phyloP scores from a whole-genome alignment of 2,113 vertebrate genomes.

The Callopanchax toddi region DNA sequence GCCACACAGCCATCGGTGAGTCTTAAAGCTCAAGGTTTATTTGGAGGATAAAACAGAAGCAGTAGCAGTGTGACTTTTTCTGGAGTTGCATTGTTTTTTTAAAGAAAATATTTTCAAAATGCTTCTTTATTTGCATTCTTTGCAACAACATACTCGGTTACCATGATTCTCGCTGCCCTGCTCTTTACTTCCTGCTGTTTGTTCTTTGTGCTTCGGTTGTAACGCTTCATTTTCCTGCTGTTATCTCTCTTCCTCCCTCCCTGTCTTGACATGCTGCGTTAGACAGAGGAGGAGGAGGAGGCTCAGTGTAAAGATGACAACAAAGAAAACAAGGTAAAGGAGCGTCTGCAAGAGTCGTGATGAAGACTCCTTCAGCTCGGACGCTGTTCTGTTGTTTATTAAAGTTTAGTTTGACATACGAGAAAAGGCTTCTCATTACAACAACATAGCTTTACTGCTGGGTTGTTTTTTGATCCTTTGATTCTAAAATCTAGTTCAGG shows the following conservation, averaged over 20 bases:
- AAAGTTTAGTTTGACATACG: no score
- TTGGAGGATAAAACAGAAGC: neutral
- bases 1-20: conserved; percentile 77
- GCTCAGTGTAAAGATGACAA: conserved; percentile 78
- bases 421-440: neutral
- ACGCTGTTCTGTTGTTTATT: neutral
- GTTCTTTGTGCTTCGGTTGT: neutral
- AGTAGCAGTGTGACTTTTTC: no score
- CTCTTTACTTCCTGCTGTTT: neutral
- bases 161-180: neutral
- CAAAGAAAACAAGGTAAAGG: conserved; percentile 81
- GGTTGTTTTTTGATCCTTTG: neutral
- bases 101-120: no score
- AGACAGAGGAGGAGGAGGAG: conserved; percentile 84
- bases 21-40: neutral
- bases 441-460: neutral
- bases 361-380: neutral
- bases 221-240: conserved; percentile 3
- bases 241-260: conserved; percentile 9
- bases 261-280: conserved; percentile 54
- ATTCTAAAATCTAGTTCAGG: no score
- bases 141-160: neutral
- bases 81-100: no score
- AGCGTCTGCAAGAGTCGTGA: neutral
- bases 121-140: no score